Evolutionary conservation across 2,797 vertebrate species (phyloP), one percentile per base, ranked within the genome.

Genomic region (Smutsia temminckii): DNA sequence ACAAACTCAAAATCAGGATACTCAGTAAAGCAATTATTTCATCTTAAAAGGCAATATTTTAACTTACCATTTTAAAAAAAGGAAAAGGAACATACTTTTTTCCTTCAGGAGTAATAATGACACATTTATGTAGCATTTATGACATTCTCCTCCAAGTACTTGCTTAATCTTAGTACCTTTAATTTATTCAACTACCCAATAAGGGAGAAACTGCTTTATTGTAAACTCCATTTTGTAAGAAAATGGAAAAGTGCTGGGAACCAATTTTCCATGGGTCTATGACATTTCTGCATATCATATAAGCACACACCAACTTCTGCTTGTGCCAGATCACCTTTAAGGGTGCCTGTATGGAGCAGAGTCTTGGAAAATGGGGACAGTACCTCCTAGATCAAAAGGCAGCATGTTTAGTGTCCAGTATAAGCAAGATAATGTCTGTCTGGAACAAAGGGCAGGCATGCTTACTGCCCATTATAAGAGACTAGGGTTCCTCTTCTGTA

Each of bases 1-100:
- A 96, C 34, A 75, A 85, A 89, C 32, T 90, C 68, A 68, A 78
- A 79, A 27, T 77, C n/a, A 69, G 68, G 77, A 66, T 80, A 57
- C 21, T 78, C 32, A 72, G 13, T 59, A 61, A 87, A 64, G 42
- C 81, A 89, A 91, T 85, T 63, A 71, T 69, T 88, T 85, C 51
- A 87, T 90, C 23, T 91, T 91, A 42, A 64, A 69, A 93, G 83
- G 57, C 32, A 89, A 32, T 51, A 77, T 46, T 46, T 46, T 46
- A 46, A 46, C 13, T 69, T 95, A 85, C 10, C 34, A 84, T 72
- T 92, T 3, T 14, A 93, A 81, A 91, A n/a, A 57, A 6, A 42
- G 18, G 29, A n/a, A 55, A 8, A 21, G 4, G 72, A 12, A 78
- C 14, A 75, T 25, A 40, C 18, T 72, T 16, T 80, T 66, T 64